Base-by-base conservation (phyloP, 2,113 vertebrate species). In the Bothrops jararaca region DNA sequence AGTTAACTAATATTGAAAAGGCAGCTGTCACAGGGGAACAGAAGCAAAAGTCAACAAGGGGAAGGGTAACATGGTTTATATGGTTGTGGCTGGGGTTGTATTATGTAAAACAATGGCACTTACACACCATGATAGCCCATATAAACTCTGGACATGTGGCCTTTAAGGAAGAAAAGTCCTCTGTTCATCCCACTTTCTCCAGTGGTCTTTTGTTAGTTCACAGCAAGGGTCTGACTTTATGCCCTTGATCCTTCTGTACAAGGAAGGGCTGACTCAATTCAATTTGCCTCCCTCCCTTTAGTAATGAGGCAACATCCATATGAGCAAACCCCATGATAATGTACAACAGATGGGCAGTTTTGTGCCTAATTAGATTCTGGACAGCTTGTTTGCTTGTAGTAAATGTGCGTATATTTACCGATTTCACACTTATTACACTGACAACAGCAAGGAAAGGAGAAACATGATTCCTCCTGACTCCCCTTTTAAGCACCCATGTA, bases 201-300 rank as follows among this genome's bases (percentile, higher is more conserved):
- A 97, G 96, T 94, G 94, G 96, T 95, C 95, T 97, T 98, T 99
- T 99, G 98, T 98, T 98, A 96, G 94, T 96, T 97, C 98, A 96
- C 98, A 98, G 98, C 97, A 97, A 97, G 98, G 94, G 95, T 94
- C 97, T 98, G 98, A 98, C 98, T 98, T 98, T 94, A 13, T 98
- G 98, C 97, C 98, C 96, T 93, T 95, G 97, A 98, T 98, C 97
- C 96, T 95, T 95, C 97, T 97, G 96, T 95, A 93, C 95, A 96
- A 97, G 96, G 97, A 98, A 97, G 97, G 97, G 97, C 96, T 97
- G 96, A 39, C 94, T 97, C 97, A 97, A 97, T 97, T 98, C 96
- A 97, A 98, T 99, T 98, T 98, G 97, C 97, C 96, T 98, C 96
- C 96, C 95, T 56, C 94, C 96, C 96, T 98, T 98, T 96, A 96